A percentile compares a stretch with the other conserved stretches of the same genome.
Conservation (phyloP, 2,888 invertebrate species). For the Lissonota sp. region DNA sequence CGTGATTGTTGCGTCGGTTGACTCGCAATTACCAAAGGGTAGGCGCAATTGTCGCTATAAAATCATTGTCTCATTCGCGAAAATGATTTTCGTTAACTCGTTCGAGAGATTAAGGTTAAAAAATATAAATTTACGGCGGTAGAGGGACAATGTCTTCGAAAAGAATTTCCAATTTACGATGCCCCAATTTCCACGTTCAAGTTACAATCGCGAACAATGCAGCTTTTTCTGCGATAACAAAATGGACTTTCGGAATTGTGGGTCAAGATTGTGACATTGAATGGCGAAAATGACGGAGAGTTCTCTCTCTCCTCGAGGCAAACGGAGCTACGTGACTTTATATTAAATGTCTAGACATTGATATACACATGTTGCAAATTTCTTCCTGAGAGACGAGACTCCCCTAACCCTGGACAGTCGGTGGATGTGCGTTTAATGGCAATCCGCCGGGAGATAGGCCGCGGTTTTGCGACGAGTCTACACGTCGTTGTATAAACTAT, state of each 20-base stretch:
- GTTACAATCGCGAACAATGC: not conserved
- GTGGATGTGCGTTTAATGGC: not conserved
- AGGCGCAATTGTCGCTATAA: not conserved
- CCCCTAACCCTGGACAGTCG: not conserved
- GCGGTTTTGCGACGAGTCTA: conserved; percentile 7
- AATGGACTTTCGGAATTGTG: conserved; percentile 34
- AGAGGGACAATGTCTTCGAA: too few species aligned
- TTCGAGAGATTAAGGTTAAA: too few species aligned
- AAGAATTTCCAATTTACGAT: too few species aligned
- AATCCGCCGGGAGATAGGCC: not conserved
- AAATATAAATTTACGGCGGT: too few species aligned
- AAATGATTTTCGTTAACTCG: not conserved
- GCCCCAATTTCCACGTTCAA: not conserved
- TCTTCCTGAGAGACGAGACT: not conserved
- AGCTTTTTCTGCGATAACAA: not conserved
- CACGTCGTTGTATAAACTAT: conserved; percentile 3
- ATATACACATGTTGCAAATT: not conserved
- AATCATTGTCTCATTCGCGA: conserved; percentile 10
- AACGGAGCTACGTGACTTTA: conserved; percentile 33
- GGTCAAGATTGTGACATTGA: conserved; percentile 56
- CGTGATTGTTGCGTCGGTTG: conserved; percentile 34
- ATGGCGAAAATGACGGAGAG: conserved; percentile 40
- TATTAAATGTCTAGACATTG: not conserved
- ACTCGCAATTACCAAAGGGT: too few species aligned
- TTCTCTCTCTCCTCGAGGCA: conserved; percentile 31